phyloP scores from a whole-genome alignment of 23 tunicate species.

The Botrylloides violaceus region DNA sequence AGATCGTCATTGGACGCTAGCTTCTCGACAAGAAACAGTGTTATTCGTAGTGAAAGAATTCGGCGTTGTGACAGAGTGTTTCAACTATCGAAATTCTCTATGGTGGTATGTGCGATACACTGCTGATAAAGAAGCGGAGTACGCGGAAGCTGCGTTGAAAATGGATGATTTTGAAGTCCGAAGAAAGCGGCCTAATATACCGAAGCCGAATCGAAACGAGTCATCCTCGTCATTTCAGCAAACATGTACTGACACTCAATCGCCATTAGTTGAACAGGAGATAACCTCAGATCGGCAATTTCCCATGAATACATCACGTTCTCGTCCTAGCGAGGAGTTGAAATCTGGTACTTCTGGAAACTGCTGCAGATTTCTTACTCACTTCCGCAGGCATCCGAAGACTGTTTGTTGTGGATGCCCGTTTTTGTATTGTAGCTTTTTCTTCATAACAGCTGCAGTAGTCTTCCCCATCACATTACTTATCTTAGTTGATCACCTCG shows the following conservation, averaged over 20 bases:
- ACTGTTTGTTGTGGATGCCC: constrained; percentile 58
- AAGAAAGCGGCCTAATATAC: constrained; percentile 1
- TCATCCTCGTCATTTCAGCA: not conserved
- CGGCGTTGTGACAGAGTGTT: constrained; percentile 23
- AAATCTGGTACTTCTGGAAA: not conserved
- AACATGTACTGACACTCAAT: not conserved
- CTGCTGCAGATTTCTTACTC: constrained; percentile 26
- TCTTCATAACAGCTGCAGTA: constrained; percentile 34
- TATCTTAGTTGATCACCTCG: constrained; percentile 38
- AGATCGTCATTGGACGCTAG: not conserved
- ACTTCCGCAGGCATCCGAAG: constrained; percentile 70
- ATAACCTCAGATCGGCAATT: not conserved
- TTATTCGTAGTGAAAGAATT: constrained; percentile 1
- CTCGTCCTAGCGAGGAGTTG: not conserved
- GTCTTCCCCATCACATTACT: constrained; percentile 52
- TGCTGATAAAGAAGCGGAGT: constrained; percentile 10
- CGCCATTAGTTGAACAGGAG: not conserved
- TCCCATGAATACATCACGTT: not conserved
- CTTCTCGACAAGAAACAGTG: not conserved
- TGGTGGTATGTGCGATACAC: constrained; percentile 24
- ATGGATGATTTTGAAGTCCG: constrained; percentile 13
- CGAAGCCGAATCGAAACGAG: not conserved
- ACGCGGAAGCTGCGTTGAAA: constrained; percentile 6
- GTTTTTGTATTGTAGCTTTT: constrained; percentile 42
- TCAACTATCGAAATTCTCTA: not conserved